phyloP scores from a whole-genome alignment of 2,113 vertebrate genomes.

The Crotalus tigris region DNA sequence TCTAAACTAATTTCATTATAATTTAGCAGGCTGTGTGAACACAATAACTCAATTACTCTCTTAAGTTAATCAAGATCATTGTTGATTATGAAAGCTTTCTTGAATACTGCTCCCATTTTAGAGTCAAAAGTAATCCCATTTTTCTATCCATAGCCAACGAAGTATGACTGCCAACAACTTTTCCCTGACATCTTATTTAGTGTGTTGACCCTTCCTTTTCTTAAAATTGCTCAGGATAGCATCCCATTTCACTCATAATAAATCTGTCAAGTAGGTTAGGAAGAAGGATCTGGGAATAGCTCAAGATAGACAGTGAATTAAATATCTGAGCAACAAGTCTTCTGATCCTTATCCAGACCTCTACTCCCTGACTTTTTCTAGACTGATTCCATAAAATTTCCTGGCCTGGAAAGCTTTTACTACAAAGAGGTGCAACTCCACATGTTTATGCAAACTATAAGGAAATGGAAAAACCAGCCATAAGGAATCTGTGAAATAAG shows the following conservation, averaged over 20 bases:
- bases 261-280: not conserved
- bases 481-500: constrained; percentile 3
- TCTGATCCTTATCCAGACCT: not conserved
- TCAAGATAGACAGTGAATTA: not conserved
- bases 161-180: not conserved
- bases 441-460: constrained; percentile 4
- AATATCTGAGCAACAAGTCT: not conserved
- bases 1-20: not conserved
- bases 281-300: not conserved
- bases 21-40: not conserved
- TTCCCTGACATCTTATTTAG: not conserved
- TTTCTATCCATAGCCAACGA: not conserved
- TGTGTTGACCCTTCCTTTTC: not conserved
- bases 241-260: not conserved
- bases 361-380: too few relatives aligned
- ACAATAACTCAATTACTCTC: not conserved
- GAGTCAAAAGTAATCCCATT: not conserved
- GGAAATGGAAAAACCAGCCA: constrained; percentile 8
- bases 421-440: not conserved
- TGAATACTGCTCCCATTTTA: not conserved
- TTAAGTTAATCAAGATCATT: not conserved
- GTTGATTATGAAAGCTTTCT: not conserved
- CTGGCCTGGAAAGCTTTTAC: not conserved
- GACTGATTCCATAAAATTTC: not conserved
- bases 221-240: not conserved